These are phyloP conservation scores for Helobdella robusta DNA, from an alignment of 2,888 invertebrate species.

Conservation along the genomic window DNA sequence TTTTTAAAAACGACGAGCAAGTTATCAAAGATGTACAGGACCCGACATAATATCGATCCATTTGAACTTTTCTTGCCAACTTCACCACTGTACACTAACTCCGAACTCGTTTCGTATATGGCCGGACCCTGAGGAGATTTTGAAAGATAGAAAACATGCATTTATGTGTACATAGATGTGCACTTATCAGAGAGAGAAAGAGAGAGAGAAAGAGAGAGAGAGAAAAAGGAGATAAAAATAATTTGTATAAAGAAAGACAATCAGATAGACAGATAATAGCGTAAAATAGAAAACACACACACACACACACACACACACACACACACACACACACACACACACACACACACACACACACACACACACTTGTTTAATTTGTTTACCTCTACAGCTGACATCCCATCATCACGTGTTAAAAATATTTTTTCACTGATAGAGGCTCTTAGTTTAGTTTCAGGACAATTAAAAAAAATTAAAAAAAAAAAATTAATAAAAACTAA, in stretches of 20 bases:
- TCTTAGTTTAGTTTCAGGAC: too few species aligned
- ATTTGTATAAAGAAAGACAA: background rate
- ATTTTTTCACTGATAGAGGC: too few species aligned
- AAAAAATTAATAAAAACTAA: too few species aligned
- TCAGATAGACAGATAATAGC: background rate
- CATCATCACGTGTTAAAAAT: too few species aligned
- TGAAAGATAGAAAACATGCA: background rate
- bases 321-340: too few species aligned
- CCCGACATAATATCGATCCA: constrained; percentile 67
- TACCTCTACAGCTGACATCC: too few species aligned
- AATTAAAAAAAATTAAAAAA: too few species aligned
- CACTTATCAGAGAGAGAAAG: background rate
- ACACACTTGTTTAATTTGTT: too few species aligned
- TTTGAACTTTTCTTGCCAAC: constrained; percentile 63
- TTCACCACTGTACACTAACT: constrained; percentile 71
- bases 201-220: background rate
- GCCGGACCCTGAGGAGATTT: constrained; percentile 57
- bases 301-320: too few species aligned
- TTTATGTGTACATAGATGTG: background rate
- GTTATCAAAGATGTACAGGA: constrained; percentile 72
- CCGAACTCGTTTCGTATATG: constrained; percentile 67
- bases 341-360: too few species aligned
- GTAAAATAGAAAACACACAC: background rate
- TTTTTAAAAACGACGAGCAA: constrained; percentile 75
- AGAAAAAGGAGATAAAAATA: background rate